phyloP scores from a whole-genome alignment of 2,797 vertebrate genomes.

The Xerus rutilus region DNA sequence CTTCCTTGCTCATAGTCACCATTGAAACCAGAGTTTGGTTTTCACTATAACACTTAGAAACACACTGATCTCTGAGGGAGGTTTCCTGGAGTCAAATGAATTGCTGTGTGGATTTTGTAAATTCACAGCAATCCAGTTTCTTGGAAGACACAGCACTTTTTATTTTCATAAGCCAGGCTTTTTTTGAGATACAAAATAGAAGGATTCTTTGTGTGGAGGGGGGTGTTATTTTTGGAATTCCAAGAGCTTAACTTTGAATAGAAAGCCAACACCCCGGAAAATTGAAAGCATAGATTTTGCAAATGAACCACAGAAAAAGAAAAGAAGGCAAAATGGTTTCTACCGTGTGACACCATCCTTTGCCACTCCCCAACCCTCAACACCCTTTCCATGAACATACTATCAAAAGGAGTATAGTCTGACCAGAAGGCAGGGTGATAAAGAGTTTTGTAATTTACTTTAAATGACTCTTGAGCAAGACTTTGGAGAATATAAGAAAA shows the following conservation, averaged over 20 bases:
- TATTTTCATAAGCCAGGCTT: slow-evolving; percentile 47
- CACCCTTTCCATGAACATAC: not conserved
- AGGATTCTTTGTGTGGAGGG: not conserved
- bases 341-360: not conserved
- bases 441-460: not conserved
- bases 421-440: not conserved
- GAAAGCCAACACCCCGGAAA: slow-evolving; percentile 48
- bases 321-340: slow-evolving; percentile 49
- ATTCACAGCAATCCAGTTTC: slow-evolving; percentile 30
- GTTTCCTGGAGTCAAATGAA: not conserved
- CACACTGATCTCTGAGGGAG: not conserved
- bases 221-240: slow-evolving; percentile 63
- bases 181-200: slow-evolving; percentile 49
- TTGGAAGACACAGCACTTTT: slow-evolving; percentile 37
- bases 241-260: slow-evolving; percentile 20
- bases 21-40: not conserved
- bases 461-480: slow-evolving; percentile 18
- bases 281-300: slow-evolving; percentile 23
- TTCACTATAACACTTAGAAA: not conserved
- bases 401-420: not conserved
- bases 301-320: not conserved
- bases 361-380: too few relatives aligned
- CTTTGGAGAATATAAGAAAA: slow-evolving; percentile 15
- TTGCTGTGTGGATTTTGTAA: not conserved
- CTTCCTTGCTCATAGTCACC: not conserved